Conservation (phyloP, 23 tunicate species). For the Trididemnum nubilum region DNA sequence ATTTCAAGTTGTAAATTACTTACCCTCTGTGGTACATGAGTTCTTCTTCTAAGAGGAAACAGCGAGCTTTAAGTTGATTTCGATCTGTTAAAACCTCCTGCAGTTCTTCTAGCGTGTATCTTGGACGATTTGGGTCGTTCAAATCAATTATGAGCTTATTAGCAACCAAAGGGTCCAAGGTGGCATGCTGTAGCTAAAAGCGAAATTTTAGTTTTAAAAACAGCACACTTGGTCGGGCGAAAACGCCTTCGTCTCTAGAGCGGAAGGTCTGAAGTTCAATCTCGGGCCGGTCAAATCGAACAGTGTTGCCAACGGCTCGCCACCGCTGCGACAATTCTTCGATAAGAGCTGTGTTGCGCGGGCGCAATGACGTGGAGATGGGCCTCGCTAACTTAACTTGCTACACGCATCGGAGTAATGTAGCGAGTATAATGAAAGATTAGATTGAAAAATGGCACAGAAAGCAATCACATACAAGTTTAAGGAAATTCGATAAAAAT, state of each 20-base stretch:
- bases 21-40: slow-evolving; percentile 69
- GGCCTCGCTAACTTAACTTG: background rate
- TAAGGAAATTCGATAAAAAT: too few species aligned
- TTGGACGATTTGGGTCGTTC: slow-evolving; percentile 88
- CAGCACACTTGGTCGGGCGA: background rate
- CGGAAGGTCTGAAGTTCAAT: background rate
- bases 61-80: slow-evolving; percentile 62
- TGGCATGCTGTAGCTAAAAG: background rate
- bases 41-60: slow-evolving; percentile 81
- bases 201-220: too few species aligned
- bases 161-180: slow-evolving; percentile 67
- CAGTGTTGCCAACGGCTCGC: background rate
- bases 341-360: background rate
- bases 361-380: background rate
- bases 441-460: too few species aligned
- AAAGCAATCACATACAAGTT: too few species aligned
- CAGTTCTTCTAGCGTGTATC: slow-evolving; percentile 84
- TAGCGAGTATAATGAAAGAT: background rate
- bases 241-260: background rate
- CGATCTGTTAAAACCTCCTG: slow-evolving; percentile 84
- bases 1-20: too few species aligned
- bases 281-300: background rate
- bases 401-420: background rate
- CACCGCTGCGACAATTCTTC: too few species aligned
- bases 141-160: slow-evolving; percentile 84